Conservation (phyloP, 1,140 invertebrate genomes). For the Lucilia sericata region DNA sequence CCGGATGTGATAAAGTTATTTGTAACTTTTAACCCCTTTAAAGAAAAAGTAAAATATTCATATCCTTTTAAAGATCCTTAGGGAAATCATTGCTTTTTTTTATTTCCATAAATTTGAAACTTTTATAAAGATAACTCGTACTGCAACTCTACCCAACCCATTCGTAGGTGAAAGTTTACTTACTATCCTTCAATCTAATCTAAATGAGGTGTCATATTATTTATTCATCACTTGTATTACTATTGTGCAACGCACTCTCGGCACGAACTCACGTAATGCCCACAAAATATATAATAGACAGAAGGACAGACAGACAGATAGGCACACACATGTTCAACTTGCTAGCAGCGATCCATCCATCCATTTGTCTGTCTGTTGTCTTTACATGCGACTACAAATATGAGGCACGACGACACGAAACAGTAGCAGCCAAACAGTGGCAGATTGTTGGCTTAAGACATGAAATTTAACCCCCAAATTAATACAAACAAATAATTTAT, state of each 20-base stretch:
- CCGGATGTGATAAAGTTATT: not conserved
- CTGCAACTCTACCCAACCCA: too few relatives aligned
- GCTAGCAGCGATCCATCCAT: not conserved
- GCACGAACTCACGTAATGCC: slow-evolving; percentile 25
- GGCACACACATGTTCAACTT: not conserved
- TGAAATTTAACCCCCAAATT: slow-evolving; percentile 32
- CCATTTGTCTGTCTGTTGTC: not conserved
- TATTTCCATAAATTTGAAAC: not conserved
- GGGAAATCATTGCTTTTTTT: not conserved
- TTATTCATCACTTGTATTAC: slow-evolving; percentile 11
- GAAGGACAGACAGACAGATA: not conserved
- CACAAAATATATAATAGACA: not conserved
- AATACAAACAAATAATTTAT: not conserved
- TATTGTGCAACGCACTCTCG: not conserved
- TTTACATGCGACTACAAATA: not conserved
- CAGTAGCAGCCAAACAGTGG: slow-evolving; percentile 26
- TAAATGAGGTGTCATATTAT: slow-evolving; percentile 40
- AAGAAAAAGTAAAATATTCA: not conserved
- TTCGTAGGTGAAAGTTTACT: not conserved
- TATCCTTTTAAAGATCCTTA: not conserved
- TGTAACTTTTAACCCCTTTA: not conserved
- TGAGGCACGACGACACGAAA: not conserved
- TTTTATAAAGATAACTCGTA: not conserved
- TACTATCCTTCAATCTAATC: not conserved
- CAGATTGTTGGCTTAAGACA: slow-evolving; percentile 40